These are phyloP conservation scores for Diachasmimorpha longicaudata DNA, from an alignment of 1,140 invertebrate species.

Conservation along the genomic window DNA sequence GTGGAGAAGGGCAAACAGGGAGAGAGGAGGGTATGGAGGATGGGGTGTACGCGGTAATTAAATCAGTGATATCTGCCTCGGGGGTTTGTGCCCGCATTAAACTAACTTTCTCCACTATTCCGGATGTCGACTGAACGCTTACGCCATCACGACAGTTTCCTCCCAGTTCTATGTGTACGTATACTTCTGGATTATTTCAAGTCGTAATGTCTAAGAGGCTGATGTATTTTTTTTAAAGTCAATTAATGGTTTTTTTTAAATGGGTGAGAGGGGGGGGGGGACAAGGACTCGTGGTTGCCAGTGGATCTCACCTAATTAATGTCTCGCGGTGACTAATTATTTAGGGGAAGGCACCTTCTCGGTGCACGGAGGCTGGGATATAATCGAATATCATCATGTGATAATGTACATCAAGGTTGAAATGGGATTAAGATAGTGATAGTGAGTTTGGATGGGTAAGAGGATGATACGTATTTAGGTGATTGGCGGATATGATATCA, in stretches of 20 bases:
- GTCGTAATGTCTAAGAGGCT: background rate
- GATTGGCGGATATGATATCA: background rate
- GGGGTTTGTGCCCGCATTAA: constrained; percentile 29
- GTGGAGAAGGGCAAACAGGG: constrained; percentile 5
- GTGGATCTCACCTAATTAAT: background rate
- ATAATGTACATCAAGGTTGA: background rate
- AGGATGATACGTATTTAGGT: background rate
- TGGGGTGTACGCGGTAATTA: constrained; percentile 41
- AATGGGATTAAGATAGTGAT: constrained; percentile 1
- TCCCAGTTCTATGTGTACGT: background rate
- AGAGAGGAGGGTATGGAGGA: background rate
- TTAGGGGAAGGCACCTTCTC: background rate
- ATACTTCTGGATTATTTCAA: background rate
- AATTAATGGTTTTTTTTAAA: background rate
- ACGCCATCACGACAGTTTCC: constrained; percentile 1
- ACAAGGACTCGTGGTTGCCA: background rate
- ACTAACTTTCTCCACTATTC: constrained; percentile 41
- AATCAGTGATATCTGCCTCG: constrained; percentile 43
- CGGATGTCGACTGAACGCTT: constrained; percentile 36
- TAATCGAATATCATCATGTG: constrained; percentile 7
- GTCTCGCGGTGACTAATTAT: constrained; percentile 3
- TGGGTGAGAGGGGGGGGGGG: no score
- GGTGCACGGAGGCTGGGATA: background rate
- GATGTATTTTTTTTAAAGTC: no score
- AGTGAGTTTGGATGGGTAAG: background rate